A percentile compares a stretch with the other conserved stretches of the same genome.
Conservation (phyloP, 2,888 invertebrate species). For the Liopterus haemorrhoidalis region DNA sequence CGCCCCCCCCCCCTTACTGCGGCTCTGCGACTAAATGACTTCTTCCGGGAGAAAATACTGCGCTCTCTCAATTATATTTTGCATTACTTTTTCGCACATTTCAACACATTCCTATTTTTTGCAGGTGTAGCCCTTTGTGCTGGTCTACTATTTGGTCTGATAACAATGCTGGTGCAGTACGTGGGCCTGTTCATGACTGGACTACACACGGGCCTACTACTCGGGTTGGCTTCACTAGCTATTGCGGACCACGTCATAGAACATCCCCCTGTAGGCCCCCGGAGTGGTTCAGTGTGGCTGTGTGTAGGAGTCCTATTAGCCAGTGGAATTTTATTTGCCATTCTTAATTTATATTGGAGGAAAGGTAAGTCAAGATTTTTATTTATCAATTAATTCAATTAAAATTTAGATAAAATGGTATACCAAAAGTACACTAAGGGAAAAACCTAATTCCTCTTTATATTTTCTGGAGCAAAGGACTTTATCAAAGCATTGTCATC, state of each 20-base stretch:
- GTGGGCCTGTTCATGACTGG: conserved; percentile 78
- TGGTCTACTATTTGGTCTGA: conserved; percentile 69
- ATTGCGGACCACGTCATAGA: conserved; percentile 57
- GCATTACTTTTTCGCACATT: background rate
- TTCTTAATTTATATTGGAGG: conserved; percentile 68
- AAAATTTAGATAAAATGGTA: no score
- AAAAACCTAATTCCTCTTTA: no score
- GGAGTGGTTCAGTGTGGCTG: conserved; percentile 55
- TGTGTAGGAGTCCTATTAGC: conserved; percentile 63
- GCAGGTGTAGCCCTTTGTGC: conserved; percentile 65
- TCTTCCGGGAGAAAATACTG: background rate
- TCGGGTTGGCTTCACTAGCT: conserved; percentile 56
- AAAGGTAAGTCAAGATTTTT: conserved; percentile 50
- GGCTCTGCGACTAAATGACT: no score
- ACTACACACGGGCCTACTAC: conserved; percentile 65
- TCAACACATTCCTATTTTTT: no score
- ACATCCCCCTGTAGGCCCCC: conserved; percentile 48
- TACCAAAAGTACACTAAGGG: no score
- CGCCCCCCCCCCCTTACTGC: no score
- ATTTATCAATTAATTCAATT: no score
- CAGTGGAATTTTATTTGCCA: conserved; percentile 62
- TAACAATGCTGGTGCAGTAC: conserved; percentile 76
- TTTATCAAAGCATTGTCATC: no score
- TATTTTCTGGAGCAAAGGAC: no score
- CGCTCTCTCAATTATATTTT: background rate